phyloP scores from a whole-genome alignment of 2,113 vertebrate species.

The Cinclus cinclus region DNA sequence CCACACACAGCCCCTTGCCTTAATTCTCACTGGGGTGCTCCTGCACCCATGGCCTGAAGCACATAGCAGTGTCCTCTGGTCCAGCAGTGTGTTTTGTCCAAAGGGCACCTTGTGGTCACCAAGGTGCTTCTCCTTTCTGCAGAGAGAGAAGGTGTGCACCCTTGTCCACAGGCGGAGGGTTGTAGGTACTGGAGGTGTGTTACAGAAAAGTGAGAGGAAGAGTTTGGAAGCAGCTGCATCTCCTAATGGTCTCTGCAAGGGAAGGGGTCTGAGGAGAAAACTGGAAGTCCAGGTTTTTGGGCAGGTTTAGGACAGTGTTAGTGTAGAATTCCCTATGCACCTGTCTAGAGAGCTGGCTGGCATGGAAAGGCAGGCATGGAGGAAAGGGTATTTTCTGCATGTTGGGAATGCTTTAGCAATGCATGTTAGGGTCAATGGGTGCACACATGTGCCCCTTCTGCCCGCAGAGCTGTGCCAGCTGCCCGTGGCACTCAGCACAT shows the following conservation, averaged over 20 bases:
- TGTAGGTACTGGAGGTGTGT: rapidly evolving
- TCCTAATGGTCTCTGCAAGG: background rate
- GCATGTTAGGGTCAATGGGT: background rate
- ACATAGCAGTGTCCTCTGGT: background rate
- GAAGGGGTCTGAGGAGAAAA: background rate
- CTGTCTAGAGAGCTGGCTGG: background rate
- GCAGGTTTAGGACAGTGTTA: background rate
- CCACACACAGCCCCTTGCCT: background rate
- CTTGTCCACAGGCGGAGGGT: background rate
- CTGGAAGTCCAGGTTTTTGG: background rate
- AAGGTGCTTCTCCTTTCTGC: background rate
- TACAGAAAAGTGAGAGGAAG: background rate
- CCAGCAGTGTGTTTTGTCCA: background rate
- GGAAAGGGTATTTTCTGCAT: rapidly evolving
- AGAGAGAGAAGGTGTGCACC: background rate
- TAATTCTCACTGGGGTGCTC: background rate
- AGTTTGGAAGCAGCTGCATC: background rate
- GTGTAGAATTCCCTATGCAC: background rate
- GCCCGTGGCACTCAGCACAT: background rate
- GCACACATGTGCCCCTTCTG: background rate
- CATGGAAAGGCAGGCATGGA: background rate
- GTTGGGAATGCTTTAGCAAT: background rate
- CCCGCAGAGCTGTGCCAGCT: background rate
- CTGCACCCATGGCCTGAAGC: background rate
- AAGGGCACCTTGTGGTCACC: background rate